These are phyloP conservation scores for Steinernema carpocapsae DNA, from an alignment of 2,888 invertebrate genomes.

Conservation along the genomic window DNA sequence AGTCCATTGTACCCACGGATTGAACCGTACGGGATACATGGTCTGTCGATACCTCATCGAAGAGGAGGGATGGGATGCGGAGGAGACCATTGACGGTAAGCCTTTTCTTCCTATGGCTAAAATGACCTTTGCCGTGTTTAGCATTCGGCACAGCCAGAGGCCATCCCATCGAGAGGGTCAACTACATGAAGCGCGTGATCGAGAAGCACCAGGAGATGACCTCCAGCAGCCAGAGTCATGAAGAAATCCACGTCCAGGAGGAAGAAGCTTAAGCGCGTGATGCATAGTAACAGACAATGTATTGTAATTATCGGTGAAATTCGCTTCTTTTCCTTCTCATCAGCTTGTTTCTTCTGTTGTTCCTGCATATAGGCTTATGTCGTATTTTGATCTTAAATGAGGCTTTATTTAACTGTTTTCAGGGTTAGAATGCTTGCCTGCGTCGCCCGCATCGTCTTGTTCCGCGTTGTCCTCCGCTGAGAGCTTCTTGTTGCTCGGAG, in stretches of 20 bases:
- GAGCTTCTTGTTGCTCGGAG: too few relatives aligned
- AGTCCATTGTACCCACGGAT: conserved; percentile 73
- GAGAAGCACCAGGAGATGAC: conserved; percentile 9
- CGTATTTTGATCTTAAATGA: too few relatives aligned
- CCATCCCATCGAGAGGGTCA: conserved; percentile 69
- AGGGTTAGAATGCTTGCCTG: too few relatives aligned
- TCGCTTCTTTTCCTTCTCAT: too few relatives aligned
- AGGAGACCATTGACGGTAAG: conserved; percentile 40
- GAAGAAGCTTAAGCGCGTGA: not conserved
- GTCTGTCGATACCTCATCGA: conserved; percentile 69
- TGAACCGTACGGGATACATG: conserved; percentile 73
- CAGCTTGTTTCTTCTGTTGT: too few relatives aligned
- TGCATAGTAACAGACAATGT: too few relatives aligned
- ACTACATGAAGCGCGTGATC: conserved; percentile 67
- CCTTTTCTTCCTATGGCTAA: too few relatives aligned
- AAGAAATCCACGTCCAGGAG: not conserved
- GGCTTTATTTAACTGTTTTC: too few relatives aligned
- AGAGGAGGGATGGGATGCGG: not conserved
- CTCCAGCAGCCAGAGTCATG: not conserved
- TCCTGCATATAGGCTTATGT: too few relatives aligned
- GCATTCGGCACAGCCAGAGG: conserved; percentile 69
- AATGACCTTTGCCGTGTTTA: conserved; percentile 43
- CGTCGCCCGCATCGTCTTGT: too few relatives aligned
- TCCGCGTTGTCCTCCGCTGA: too few relatives aligned
- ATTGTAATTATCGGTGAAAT: too few relatives aligned